phyloP scores from a whole-genome alignment of 2,113 vertebrate genomes.

The Aythya baeri region DNA sequence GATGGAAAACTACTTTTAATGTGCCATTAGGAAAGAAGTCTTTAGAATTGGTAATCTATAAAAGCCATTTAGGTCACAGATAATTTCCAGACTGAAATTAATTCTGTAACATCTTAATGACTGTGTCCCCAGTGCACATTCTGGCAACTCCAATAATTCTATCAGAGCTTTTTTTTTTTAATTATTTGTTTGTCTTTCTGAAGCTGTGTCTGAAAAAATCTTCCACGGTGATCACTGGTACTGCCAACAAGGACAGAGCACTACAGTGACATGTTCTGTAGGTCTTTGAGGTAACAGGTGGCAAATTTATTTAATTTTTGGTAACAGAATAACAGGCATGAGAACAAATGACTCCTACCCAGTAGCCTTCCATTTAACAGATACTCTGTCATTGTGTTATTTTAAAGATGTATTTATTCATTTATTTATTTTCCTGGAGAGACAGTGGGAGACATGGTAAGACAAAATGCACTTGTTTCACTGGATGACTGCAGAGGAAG shows the following conservation, averaged over 20 bases:
- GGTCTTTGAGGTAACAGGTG: background rate
- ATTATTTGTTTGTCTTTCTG: background rate
- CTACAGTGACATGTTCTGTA: background rate
- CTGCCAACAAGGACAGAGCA: background rate
- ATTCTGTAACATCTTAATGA: constrained; percentile 29
- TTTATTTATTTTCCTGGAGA: background rate
- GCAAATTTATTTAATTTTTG: background rate
- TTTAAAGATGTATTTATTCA: background rate
- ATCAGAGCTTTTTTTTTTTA: background rate
- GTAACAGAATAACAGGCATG: background rate
- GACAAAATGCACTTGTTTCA: background rate
- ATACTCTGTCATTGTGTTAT: background rate
- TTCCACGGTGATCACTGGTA: background rate
- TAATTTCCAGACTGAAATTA: constrained; percentile 48
- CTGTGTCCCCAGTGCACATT: rapidly evolving
- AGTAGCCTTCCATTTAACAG: background rate
- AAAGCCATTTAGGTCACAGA: background rate
- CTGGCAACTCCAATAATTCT: background rate
- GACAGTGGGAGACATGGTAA: rapidly evolving
- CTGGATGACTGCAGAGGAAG: background rate
- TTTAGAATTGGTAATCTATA: constrained; percentile 45
- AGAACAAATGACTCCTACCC: background rate
- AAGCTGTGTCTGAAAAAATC: constrained; percentile 4
- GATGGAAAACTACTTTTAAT: constrained; percentile 10
- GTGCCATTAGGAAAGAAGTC: background rate